Percentiles rank a stretch among this genome's conserved stretches.
These are phyloP conservation scores for Leptobrachium leishanense DNA, from an alignment of 2,113 vertebrate species.

Conservation along the genomic window DNA sequence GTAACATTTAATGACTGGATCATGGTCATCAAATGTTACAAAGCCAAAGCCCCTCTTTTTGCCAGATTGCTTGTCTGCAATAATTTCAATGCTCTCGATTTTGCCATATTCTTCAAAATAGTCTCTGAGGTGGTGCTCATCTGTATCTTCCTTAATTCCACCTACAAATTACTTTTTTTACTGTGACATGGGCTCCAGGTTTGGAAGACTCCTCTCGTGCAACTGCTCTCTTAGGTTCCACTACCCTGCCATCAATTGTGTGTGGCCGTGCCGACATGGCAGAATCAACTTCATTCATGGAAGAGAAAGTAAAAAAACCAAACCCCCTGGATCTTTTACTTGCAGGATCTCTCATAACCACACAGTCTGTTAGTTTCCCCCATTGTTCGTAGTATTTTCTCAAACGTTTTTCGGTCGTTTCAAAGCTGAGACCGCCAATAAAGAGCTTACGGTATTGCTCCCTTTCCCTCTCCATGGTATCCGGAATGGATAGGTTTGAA, in stretches of 20 bases:
- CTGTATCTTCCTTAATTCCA: constrained; percentile 82
- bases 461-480: constrained; percentile 71
- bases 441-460: constrained; percentile 82
- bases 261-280: constrained; percentile 82
- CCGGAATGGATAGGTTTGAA: neutral
- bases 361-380: constrained; percentile 81
- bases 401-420: constrained; percentile 82
- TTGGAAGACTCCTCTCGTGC: constrained; percentile 82
- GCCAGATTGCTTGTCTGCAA: constrained; percentile 79
- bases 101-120: constrained; percentile 80
- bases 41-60: constrained; percentile 84
- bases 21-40: constrained; percentile 83
- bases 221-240: constrained; percentile 80
- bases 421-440: constrained; percentile 80
- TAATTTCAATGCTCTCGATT: constrained; percentile 80
- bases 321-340: constrained; percentile 82
- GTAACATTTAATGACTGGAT: constrained; percentile 63
- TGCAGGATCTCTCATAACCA: constrained; percentile 82
- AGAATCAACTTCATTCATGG: constrained; percentile 80
- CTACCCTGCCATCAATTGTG: constrained; percentile 79
- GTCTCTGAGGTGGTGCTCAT: constrained; percentile 69
- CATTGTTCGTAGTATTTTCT: constrained; percentile 82
- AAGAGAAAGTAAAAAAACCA: constrained; percentile 81
- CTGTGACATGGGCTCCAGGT: constrained; percentile 80
- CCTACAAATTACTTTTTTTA: constrained; percentile 81